phyloP scores from a whole-genome alignment of 2,113 vertebrate genomes.

The Thalassarche chlororhynchos region DNA sequence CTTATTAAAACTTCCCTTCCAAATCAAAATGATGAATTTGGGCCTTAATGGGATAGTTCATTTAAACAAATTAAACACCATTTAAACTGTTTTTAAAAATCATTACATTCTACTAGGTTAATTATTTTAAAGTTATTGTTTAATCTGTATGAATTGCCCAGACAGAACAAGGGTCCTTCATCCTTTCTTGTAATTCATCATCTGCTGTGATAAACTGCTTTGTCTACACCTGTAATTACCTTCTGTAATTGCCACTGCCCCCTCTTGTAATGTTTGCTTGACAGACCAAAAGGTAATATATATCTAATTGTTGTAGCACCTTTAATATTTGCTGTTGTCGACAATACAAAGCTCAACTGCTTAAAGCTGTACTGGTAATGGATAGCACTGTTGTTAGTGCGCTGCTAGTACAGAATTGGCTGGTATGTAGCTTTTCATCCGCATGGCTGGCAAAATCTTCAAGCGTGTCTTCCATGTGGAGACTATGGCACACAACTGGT shows the following conservation, averaged over 20 bases:
- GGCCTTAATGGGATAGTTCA: background rate
- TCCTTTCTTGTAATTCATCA: slow-evolving; percentile 19
- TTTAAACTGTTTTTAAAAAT: background rate
- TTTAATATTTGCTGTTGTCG: slow-evolving; percentile 12
- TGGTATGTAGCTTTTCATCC: background rate
- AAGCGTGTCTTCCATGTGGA: background rate
- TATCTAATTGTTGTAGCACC: background rate
- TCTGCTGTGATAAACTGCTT: slow-evolving; percentile 29
- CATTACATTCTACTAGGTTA: background rate
- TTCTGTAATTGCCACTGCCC: slow-evolving; percentile 42
- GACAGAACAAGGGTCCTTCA: background rate
- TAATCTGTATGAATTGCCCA: slow-evolving; percentile 31
- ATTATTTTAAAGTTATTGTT: slow-evolving; percentile 62
- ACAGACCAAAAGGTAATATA: background rate
- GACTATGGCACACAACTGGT: background rate
- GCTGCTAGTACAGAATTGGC: background rate
- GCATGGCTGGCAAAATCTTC: background rate
- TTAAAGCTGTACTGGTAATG: background rate
- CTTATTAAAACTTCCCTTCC: slow-evolving; percentile 30
- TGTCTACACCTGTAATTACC: slow-evolving; percentile 54
- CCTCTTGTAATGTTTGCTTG: slow-evolving; percentile 5
- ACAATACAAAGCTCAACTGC: background rate
- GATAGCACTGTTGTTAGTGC: fast-evolving
- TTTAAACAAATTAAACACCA: slow-evolving; percentile 52
- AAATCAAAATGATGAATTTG: slow-evolving; percentile 30